A percentile compares a stretch with the other conserved stretches of the same genome.
These are phyloP conservation scores for Mycogona germanica DNA, from an alignment of 2,888 invertebrate species.

Conservation along the genomic window DNA sequence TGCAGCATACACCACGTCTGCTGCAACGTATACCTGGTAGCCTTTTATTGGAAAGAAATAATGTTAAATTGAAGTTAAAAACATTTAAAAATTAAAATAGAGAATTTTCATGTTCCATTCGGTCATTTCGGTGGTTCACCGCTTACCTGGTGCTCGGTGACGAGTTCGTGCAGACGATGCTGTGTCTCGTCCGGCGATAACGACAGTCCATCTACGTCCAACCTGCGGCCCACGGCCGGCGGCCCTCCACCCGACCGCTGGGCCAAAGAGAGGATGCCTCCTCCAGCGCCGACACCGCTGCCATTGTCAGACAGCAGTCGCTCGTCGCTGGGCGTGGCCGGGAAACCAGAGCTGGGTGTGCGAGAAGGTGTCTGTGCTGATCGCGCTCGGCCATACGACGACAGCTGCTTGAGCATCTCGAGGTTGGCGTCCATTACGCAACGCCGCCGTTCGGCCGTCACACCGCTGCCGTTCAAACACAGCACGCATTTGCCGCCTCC, in stretches of 20 bases:
- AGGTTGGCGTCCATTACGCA: neutral
- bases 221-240: conserved; percentile 28
- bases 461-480: neutral
- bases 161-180: conserved; percentile 65
- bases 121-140: neutral
- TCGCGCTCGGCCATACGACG: neutral
- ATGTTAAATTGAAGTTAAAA: conserved; percentile 3
- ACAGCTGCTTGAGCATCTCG: conserved; percentile 8
- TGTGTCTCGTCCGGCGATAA: conserved; percentile 58
- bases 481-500: no score
- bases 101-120: neutral
- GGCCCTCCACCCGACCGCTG: neutral
- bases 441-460: neutral
- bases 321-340: conserved; percentile 44
- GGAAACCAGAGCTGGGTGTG: conserved; percentile 45
- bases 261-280: neutral
- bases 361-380: conserved; percentile 41
- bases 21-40: conserved; percentile 60
- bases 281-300: neutral
- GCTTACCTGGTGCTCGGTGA: conserved; percentile 60
- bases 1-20: conserved; percentile 65
- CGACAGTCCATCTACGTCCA: conserved; percentile 61
- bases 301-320: conserved; percentile 4
- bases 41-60: conserved; percentile 48
- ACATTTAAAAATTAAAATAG: conserved; percentile 1